A percentile compares a stretch with the other conserved stretches of the same genome.
Evolutionary conservation across 2,113 vertebrate species (phyloP).

Genomic region (Etheostoma cragini): DNA sequence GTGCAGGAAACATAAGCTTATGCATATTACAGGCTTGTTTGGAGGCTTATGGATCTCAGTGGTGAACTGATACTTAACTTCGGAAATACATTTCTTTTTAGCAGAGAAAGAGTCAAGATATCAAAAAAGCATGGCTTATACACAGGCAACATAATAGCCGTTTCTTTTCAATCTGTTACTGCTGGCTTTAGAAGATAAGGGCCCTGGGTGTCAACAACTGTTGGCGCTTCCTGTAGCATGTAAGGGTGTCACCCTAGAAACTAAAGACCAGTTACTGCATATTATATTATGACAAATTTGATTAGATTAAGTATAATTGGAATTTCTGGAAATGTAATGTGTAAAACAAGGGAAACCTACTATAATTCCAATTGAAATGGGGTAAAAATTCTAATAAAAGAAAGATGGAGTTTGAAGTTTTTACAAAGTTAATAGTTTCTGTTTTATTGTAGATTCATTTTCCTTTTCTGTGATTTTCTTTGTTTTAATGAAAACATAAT

Average conservation of each 20-base stretch:
- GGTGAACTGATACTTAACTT: not conserved
- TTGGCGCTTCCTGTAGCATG: not conserved
- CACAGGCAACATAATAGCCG: not conserved
- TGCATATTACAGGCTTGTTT: not conserved
- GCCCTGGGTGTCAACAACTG: constrained; percentile 1
- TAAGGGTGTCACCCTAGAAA: not conserved
- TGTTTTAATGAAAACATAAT: too few species aligned
- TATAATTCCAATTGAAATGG: too few species aligned
- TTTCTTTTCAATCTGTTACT: not conserved
- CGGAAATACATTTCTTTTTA: not conserved
- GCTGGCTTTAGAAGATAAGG: constrained; percentile 6
- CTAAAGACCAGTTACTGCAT: not conserved
- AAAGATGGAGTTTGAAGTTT: not conserved
- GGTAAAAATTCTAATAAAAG: not conserved
- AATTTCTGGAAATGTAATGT: not conserved
- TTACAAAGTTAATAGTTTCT: too few species aligned
- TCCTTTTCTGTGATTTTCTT: too few species aligned
- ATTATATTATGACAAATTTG: not conserved
- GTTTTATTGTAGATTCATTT: too few species aligned
- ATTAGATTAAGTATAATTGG: not conserved
- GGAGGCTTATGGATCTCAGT: not conserved
- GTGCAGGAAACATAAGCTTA: not conserved
- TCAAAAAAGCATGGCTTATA: not conserved
- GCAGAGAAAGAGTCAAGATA: not conserved
- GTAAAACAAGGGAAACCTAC: not conserved